Base-by-base conservation (phyloP, 2,113 vertebrate genomes). In the Nibea coibor region DNA sequence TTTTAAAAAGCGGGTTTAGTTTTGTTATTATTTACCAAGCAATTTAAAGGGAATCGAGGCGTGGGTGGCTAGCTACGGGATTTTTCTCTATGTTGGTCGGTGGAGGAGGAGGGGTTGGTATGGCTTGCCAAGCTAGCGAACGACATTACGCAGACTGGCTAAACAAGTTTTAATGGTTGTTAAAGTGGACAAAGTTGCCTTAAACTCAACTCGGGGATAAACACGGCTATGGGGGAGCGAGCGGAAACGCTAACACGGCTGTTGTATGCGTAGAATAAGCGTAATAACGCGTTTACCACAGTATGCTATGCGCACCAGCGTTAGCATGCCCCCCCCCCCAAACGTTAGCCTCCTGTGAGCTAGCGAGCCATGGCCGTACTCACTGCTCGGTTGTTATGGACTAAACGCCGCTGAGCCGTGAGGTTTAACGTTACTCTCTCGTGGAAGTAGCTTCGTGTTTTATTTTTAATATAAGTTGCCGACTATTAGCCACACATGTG, bases 41-140 rank as follows among this genome's bases (percentile, higher is more conserved):
- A 31, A 56, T 92, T 91, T 89, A 89, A 91, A 88, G 75, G 76
- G 88, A 87, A 72, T 73, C 24, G 84, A 87, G 89, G 86, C 92
- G 90, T 92, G 89, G 92, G 90, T 85, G 89, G 86, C 74, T 83
- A 78, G 88, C 85, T 61, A 22, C 72, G 84, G 80, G 84, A 20
- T 85, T 91, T 85, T 75, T 83, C 68, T 86, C 57, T 75, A 73
- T 83, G 84, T 86, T 75, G 75, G 82, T 84, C 51, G 80, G 50
- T 51, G 84, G 80, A 86, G 90, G 82, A 91, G 91, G 85, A 87
- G 89, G 90, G 78, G 88, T 86, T 86, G 89, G 62, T 81, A 61
- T 39, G 78, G 89, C 81, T 88, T 51, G 64, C 63, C 84, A 86
- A 82, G 89, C 91, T 92, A 92, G 83, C 88, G 73, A 87, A 43